Base-by-base conservation (phyloP, 1,140 invertebrate genomes). In the Ostrea denselamellosa region DNA sequence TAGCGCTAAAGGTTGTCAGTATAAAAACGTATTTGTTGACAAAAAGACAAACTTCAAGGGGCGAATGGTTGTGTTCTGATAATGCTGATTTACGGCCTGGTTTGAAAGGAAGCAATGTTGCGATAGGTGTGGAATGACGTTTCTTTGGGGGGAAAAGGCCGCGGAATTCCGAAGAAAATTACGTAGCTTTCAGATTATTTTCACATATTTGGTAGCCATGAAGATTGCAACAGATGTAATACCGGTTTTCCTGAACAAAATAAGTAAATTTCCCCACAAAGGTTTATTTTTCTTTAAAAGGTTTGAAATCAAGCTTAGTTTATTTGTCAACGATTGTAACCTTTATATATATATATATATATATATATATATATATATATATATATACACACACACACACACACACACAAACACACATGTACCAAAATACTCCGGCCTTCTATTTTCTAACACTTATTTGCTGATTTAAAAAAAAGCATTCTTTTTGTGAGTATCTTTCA, bases 11-110 rank as follows among this genome's bases (percentile, higher is more conserved):
- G 68, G 68, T 77, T 77, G 68, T 77, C 68, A 34, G 68, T 44
- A 77, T 77, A 62, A 77, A 77, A 77, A 77, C 68, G 68, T 34
- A 77, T 77, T 77, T 77, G 68, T 77, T 77, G 68, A 77, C 68
- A 77, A 77, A 77, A 77, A 77, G 68, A 77, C 68, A 77, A 34
- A 77, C 68, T 77, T 77, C 68, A 77, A 77, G 68, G 68, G 68
- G 25, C 68, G 25, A 34, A 28, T 77, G 68, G 68, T 34, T 28
- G 68, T 77, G 22, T 22, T 14, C 68, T 77, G 68, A 77, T 77
- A 77, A 28, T 77, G 25, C 68, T 77, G 68, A 77, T 77, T 77
- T 77, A 77, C 28, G 68, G 14, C 68, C 68, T 34, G 68, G 28
- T 77, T 77, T 77, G 68, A 77, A 77, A 34, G 68, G 28, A 28